Percentiles rank a stretch among this genome's conserved stretches.
Evolutionary conservation across 2,797 vertebrate genomes (phyloP).

Genomic region (Sphenopsis melanotis): DNA sequence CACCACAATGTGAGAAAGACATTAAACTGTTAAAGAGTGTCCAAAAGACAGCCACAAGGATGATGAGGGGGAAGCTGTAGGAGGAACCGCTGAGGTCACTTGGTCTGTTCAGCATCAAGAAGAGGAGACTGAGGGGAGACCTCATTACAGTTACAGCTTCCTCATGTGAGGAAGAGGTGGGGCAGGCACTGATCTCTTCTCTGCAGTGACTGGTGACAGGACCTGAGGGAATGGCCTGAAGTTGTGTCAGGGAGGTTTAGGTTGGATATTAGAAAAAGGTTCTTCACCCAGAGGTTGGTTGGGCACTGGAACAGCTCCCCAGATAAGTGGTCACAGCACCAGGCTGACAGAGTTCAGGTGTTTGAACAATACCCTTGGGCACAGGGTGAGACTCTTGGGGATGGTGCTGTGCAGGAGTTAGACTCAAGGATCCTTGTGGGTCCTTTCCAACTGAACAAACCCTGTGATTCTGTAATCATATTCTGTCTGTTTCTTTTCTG

Average conservation of each 20-base stretch:
- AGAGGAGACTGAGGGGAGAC: background rate
- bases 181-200: background rate
- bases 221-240: rapidly evolving
- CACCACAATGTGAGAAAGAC: rapidly evolving
- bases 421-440: rapidly evolving
- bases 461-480: background rate
- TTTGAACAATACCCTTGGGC: background rate
- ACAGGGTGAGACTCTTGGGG: background rate
- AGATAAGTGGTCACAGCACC: background rate
- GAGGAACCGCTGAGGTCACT: background rate
- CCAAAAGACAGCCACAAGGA: no score
- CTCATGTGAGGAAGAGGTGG: background rate
- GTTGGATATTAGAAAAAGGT: background rate
- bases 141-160: background rate
- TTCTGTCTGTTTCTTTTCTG: background rate
- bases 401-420: background rate
- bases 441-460: background rate
- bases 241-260: background rate
- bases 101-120: background rate
- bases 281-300: background rate
- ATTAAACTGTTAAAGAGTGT: background rate
- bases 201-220: background rate
- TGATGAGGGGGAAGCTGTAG: background rate
- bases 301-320: background rate
- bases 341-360: background rate